A percentile compares a stretch with the other conserved stretches of the same genome.
These are phyloP conservation scores for Catocala fraxini DNA, from an alignment of 2,888 invertebrate species.

Conservation along the genomic window DNA sequence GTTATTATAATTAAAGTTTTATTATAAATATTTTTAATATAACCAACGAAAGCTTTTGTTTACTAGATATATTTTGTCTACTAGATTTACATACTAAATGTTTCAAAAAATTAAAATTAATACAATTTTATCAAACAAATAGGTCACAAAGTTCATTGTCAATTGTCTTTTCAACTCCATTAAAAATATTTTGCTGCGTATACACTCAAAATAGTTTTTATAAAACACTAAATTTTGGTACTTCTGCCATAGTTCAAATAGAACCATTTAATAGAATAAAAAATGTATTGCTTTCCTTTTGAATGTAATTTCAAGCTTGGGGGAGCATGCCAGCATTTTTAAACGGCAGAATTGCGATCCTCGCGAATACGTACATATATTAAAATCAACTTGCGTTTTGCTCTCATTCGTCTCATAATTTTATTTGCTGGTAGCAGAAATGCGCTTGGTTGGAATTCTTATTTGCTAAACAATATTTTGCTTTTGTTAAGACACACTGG, in stretches of 20 bases:
- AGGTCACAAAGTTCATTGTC: no score
- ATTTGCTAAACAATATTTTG: conserved; percentile 44
- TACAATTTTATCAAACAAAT: no score
- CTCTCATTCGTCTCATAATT: conserved; percentile 83
- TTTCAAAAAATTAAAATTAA: no score
- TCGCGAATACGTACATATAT: conserved; percentile 68
- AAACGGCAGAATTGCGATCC: conserved; percentile 64
- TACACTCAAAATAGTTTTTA: background rate
- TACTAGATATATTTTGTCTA: no score
- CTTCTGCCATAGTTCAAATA: conserved; percentile 35
- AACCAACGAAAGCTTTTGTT: no score
- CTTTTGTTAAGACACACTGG: conserved; percentile 33
- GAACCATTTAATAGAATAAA: conserved; percentile 43
- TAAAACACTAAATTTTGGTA: background rate
- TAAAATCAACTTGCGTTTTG: conserved; percentile 78
- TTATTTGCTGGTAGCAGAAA: conserved; percentile 69
- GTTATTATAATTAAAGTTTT: no score
- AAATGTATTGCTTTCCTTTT: conserved; percentile 62
- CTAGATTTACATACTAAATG: no score
- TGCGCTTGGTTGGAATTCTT: conserved; percentile 61
- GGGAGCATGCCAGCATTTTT: conserved; percentile 71
- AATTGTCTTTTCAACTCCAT: no score
- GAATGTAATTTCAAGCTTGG: conserved; percentile 69
- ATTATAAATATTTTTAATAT: no score
- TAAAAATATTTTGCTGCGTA: background rate